phyloP scores from a whole-genome alignment of 2,888 invertebrate genomes.

The Conomelus anceps region DNA sequence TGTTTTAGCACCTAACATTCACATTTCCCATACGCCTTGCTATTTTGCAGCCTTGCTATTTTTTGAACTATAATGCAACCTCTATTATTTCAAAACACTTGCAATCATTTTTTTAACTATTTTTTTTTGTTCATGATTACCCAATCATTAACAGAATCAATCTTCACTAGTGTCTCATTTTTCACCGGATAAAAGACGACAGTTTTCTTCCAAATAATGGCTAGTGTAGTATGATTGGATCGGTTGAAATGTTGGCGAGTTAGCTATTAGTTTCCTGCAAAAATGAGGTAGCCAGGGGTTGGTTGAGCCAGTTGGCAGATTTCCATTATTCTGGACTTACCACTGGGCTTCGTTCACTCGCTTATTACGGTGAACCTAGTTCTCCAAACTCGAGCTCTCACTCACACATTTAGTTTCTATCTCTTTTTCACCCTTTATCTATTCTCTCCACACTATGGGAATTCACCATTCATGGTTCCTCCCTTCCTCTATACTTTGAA shows the following conservation, averaged over 20 bases:
- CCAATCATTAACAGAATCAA: too few relatives aligned
- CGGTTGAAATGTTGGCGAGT: not conserved
- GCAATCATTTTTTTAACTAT: too few relatives aligned
- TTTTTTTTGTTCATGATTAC: too few relatives aligned
- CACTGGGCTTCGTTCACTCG: not conserved
- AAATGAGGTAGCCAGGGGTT: not conserved
- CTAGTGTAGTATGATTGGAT: not conserved
- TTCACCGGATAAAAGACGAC: too few relatives aligned
- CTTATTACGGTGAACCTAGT: not conserved
- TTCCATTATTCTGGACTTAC: not conserved
- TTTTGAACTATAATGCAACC: too few relatives aligned
- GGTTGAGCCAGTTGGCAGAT: not conserved
- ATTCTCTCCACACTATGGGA: too few relatives aligned
- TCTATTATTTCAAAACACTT: too few relatives aligned
- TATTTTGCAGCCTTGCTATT: too few relatives aligned
- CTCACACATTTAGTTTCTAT: not conserved
- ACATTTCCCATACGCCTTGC: too few relatives aligned
- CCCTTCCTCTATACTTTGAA: not conserved
- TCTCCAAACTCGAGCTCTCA: not conserved
- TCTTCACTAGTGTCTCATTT: too few relatives aligned
- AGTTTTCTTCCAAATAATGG: too few relatives aligned
- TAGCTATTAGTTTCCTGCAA: not conserved
- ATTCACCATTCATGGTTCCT: not conserved
- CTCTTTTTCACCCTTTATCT: not conserved
- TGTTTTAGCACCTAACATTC: too few relatives aligned